Evolutionary conservation across 2,113 vertebrate species (phyloP), one percentile per base, ranked within the genome.

Genomic region (Tupaia chinensis): DNA sequence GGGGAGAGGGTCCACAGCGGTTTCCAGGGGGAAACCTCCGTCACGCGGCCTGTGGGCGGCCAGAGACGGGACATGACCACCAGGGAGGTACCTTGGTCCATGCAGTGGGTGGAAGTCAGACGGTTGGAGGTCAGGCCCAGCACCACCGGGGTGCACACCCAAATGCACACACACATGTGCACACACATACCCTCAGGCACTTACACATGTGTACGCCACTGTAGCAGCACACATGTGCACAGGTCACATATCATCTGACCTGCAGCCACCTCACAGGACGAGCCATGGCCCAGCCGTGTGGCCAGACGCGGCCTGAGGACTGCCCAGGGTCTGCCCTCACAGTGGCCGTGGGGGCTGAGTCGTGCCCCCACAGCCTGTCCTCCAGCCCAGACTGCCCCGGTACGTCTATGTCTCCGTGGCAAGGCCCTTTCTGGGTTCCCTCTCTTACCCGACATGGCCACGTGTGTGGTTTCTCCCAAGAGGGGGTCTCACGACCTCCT

Each of bases 381-480:
- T 27, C 27, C 23, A 0, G 15, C 25, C 9, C 2, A 2, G 5
- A 27, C 7, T 20, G 15, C 9, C 12, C 77, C 69, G 17, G 4
- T 12, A 25, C 9, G 54, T 23, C 80, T 63, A 63, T 44, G 61
- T 17, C 61, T 44, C n/a, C 0, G 2, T 14, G 17, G 27, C 13
- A 16, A 85, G 27, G 44, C 11, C 2, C 16, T 20, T 3, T 29
- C 44, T 69, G 44, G 65, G 3, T 6, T 22, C n/a, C 3, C 73
- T 20, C 9, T 44, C 19, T 8, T 34, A 25, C 56, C 15, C 2
- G 44, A 44, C 44, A 44, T 16, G 27, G 74, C 34, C 14, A 20
- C 44, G 44, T 23, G 10, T 9, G 27, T 22, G 25, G 25, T 85
- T 19, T 58, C 22, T 70, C 17, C 14, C 4, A 14, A 5, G 6